Base-by-base conservation (phyloP, 30 jellyfish, hydroid and myxozoan genomes). In the Nemopilema nomurai region DNA sequence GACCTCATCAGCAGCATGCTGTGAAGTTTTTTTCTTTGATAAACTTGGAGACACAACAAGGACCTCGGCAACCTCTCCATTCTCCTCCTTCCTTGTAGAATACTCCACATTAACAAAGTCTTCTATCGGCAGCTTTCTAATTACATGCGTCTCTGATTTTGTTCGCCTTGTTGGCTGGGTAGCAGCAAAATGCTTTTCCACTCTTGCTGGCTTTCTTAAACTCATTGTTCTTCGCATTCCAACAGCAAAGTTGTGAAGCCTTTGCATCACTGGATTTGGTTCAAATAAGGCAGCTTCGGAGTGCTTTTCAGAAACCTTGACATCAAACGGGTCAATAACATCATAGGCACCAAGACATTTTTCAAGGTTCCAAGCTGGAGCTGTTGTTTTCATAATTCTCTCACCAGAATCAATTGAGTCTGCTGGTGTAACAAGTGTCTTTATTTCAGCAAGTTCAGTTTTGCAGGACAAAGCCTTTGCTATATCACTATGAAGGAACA, bases 241-340 rank as follows among this genome's bases (percentile, higher is more conserved):
- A 25, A 71, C 71, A 24, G 92, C 85, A 83, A 71, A 71, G 16
- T 78, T 72, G 18, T 64, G 92, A 21, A 83, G 65, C 50, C 50
- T 71, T 62, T 79, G 65, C 19, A 72, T 26, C 21, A 70, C 21
- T 16, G 21, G 28, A 16, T 27, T 51, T 8, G 75, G 31, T 27
- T 22, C 65, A 31, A 33, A 70, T 23, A 53, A 70, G 4, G 32
- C 53, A 18, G 17, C 82, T n/a, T n/a, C 19, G 16, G 49, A 70
- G 9, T 62, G 32, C 18, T 67, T 53, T 28, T 83, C 81, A 26
- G 92, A 83, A 1, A 83, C 53, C 28, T 71, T 83, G 57, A 83
- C 92, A 83, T 83, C 92, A 62, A 83, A 83, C 49, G 71, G 92
- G 31, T 83, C 92, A 53, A 83, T 71, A 8, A 83, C 62, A 33